Evolutionary conservation across 2,888 invertebrate species (phyloP), one percentile per base, ranked within the genome.

Genomic region (Esperia sulphurella): DNA sequence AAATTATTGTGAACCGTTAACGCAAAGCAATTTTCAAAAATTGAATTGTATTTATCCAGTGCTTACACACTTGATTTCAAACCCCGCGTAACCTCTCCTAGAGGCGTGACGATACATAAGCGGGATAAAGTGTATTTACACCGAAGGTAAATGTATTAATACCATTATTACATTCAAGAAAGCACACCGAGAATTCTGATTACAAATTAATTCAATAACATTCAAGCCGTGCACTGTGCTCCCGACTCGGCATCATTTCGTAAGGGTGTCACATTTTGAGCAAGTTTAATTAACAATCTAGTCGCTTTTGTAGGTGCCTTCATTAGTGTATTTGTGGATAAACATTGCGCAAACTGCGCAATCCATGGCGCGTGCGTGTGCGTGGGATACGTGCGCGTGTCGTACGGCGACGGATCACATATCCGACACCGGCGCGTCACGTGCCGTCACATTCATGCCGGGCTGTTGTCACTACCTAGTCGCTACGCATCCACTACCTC

Each of bases 261-360:
- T 84, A 86, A 83, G 86, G 87, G 84, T 87, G 86, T 86, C 87
- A 87, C 87, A 89, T 88, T 88, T 88, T 86, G 82, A 87, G 85
- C 83, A 84, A 86, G 88, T 88, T 89, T 87, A 89, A 89, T 89
- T 88, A 89, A 88, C 88, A 89, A 89, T 87, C 85, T 85, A 88
- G 85, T 84, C 81, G 86, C 87, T 88, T 85, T 85, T 86, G 86
- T 85, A 84, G 86, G 84, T 83, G 80, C 88, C 85, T 89, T 89
- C 89, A 88, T 89, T 89, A 89, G 89, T 83, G 80, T 89, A 87
- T 89, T 89, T 89, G 88, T 84, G 80, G 85, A 83, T 88, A 89
- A 88, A 87, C 86, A 86, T 79, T 78, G 79, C 74, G 78, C 79
- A 77, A 84, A 77, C 74, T 58, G 69, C 68, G 73, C 73, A 61